These are phyloP conservation scores for Psylliodes chrysocephalus DNA, from an alignment of 2,888 invertebrate genomes.

Conservation along the genomic window DNA sequence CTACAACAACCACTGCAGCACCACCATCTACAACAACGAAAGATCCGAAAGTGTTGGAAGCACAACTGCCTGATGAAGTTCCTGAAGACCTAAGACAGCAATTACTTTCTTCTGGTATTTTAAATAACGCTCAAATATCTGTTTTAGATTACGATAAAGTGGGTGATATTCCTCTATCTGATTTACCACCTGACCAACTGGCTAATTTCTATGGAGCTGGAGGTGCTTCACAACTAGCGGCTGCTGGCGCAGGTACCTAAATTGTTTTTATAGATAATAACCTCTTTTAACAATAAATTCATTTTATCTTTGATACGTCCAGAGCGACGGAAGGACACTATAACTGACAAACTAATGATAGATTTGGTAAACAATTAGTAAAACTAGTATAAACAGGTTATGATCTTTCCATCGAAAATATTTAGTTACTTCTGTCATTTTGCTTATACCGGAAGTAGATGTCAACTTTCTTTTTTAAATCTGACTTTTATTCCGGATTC, in stretches of 20 bases:
- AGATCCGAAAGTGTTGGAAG: constrained; percentile 69
- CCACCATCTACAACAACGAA: constrained; percentile 62
- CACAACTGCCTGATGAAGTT: constrained; percentile 83
- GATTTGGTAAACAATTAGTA: no score
- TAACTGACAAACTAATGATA: no score
- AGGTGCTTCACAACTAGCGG: constrained; percentile 66
- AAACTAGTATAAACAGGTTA: no score
- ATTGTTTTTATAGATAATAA: no score
- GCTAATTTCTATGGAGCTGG: constrained; percentile 89
- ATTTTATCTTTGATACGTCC: no score
- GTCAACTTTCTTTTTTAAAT: no score
- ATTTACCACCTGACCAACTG: constrained; percentile 84
- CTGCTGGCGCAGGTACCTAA: constrained; percentile 43
- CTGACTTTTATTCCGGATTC: no score
- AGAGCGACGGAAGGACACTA: no score
- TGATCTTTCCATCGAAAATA: no score
- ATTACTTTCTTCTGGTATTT: constrained; percentile 83
- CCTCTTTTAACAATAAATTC: no score
- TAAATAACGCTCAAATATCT: constrained; percentile 89
- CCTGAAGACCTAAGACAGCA: constrained; percentile 88
- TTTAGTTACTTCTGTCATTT: no score
- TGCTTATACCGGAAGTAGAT: no score
- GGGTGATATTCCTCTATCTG: constrained; percentile 85
- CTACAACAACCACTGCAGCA: constrained; percentile 64
- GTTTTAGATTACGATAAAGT: constrained; percentile 89